Evolutionary conservation across 2,797 vertebrate genomes (phyloP).

Genomic region (Peromyscus aztecus): DNA sequence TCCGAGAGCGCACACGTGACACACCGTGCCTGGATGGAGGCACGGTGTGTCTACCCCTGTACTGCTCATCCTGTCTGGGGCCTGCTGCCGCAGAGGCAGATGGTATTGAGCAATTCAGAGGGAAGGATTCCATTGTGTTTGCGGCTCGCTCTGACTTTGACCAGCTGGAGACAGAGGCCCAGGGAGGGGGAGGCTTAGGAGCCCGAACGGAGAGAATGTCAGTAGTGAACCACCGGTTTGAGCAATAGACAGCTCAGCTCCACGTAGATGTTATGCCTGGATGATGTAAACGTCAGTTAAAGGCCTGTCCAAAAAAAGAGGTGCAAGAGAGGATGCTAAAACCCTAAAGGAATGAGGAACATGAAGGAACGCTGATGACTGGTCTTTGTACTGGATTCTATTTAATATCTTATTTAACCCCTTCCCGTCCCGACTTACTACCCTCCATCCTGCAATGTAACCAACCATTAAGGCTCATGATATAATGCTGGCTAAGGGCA

Average conservation of each 20-base stretch:
- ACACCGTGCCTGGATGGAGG: rapidly evolving
- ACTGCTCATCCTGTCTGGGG: background rate
- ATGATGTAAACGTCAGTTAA: background rate
- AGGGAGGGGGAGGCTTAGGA: background rate
- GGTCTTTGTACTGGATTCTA: background rate
- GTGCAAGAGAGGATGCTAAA: background rate
- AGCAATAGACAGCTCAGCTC: background rate
- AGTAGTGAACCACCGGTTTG: background rate
- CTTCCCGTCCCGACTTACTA: background rate
- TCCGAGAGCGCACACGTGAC: background rate
- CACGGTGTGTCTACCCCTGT: background rate
- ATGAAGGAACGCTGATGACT: background rate
- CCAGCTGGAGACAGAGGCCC: constrained; percentile 47
- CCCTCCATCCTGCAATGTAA: background rate
- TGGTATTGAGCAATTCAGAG: constrained; percentile 44
- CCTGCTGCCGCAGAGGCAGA: background rate
- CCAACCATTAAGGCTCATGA: background rate
- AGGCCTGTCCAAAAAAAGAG: background rate
- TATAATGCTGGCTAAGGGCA: background rate
- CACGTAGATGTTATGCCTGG: background rate
- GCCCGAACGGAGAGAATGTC: background rate
- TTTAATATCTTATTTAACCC: background rate
- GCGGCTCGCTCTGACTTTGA: constrained; percentile 14
- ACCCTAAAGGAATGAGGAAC: background rate
- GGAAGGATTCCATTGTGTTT: constrained; percentile 1